These are phyloP conservation scores for Macrotrachela quadricornifera DNA, from an alignment of 1,140 invertebrate genomes.

Conservation along the genomic window DNA sequence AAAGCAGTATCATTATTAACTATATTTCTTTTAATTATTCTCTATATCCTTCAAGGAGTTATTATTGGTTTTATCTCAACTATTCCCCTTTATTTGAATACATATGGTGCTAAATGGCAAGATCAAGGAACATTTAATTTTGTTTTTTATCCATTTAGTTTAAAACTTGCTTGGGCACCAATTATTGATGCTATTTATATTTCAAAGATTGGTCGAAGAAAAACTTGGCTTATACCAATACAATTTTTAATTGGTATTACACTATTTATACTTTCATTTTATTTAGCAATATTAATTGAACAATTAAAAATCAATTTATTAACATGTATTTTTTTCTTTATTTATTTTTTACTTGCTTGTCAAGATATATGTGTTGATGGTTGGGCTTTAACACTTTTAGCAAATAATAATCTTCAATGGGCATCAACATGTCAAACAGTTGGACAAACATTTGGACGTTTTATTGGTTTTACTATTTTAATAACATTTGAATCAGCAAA, in stretches of 20 bases:
- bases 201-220: slow-evolving; percentile 60
- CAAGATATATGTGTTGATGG: slow-evolving; percentile 99
- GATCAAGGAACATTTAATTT: slow-evolving; percentile 84
- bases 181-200: slow-evolving; percentile 79
- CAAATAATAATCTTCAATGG: slow-evolving; percentile 65
- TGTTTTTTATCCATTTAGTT: slow-evolving; percentile 78
- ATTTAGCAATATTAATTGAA: not conserved
- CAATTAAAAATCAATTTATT: slow-evolving; percentile 59
- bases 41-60: slow-evolving; percentile 76
- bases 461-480: slow-evolving; percentile 87
- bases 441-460: slow-evolving; percentile 91
- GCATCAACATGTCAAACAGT: slow-evolving; percentile 96
- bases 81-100: slow-evolving; percentile 65
- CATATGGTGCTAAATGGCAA: not conserved
- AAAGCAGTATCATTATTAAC: no score
- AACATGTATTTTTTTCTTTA: slow-evolving; percentile 55
- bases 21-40: slow-evolving; percentile 43
- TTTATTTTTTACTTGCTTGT: slow-evolving; percentile 69
- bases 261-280: slow-evolving; percentile 27
- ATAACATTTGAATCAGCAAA: slow-evolving; percentile 80
- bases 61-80: slow-evolving; percentile 73
- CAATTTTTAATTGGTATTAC: slow-evolving; percentile 43
- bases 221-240: slow-evolving; percentile 85
- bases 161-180: slow-evolving; percentile 93
- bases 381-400: slow-evolving; percentile 92